Base-by-base conservation (phyloP, 2,888 invertebrate species). In the Caenorhabditis zanzibari region DNA sequence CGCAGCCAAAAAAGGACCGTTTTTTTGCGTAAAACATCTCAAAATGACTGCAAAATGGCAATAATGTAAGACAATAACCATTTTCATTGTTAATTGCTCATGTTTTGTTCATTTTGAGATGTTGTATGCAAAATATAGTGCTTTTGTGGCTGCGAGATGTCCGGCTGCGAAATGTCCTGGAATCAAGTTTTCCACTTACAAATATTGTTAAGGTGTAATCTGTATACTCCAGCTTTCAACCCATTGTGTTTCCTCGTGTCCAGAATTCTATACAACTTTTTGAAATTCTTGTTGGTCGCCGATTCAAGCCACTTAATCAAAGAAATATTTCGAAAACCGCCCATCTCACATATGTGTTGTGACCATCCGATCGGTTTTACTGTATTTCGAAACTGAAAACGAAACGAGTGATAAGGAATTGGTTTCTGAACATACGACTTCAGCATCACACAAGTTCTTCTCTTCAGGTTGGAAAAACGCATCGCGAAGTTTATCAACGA, bases 331-430 rank as follows among this genome's bases (percentile, higher is more conserved):
- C 66, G 71, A 44, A 80, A 84, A 3, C 84, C 84, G 47, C 84
- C 84, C 75, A 84, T 75, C 47, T 80, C 76, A 52, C 84, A 84
- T 22, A 84, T 66, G n/a, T 84, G 80, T 12, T 59, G 52, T 28
- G n/a, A 38, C 84, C 84, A 84, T 35, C 66, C 69, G 10, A 38
- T 44, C 19, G 84, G 80, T 74, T 76, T 80, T 7, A 54, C 26
- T 14, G 84, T 84, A 24, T 84, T 56, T 59, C 26, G 56, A 52
- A 81, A 84, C 84, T 83, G 49, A 47, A 79, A 79, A n/a, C 32
- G 12, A 28, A 24, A 12, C 5, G 24, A 22, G 2, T 54, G 49
- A 49, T 49, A 49, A 49, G 49, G 19, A 49, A 19, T 49, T 7
- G 49, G 47, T 56, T 58, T 47, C 28, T 58, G 68, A 74, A 35